phyloP scores from a whole-genome alignment of 2,113 vertebrate species.

The Strigops habroptila region DNA sequence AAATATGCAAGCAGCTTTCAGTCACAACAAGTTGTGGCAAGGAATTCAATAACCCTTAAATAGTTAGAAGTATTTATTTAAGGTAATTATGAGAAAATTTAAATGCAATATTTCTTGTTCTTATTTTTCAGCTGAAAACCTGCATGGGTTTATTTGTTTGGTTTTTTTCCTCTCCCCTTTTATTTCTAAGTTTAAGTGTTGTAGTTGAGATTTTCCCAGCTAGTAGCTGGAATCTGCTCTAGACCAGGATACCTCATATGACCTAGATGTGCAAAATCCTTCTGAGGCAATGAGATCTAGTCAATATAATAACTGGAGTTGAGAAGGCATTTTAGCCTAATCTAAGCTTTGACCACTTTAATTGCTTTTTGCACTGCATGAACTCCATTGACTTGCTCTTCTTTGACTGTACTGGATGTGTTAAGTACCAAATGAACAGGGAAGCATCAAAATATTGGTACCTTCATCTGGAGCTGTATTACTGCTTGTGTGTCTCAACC shows the following conservation, averaged over 20 bases:
- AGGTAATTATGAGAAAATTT: not conserved
- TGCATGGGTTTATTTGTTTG: not conserved
- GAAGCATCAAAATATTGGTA: not conserved
- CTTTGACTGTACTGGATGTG: fast-evolving
- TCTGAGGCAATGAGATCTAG: not conserved
- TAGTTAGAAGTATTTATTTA: not conserved
- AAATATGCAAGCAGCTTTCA: not conserved
- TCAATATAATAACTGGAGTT: not conserved
- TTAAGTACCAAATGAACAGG: not conserved
- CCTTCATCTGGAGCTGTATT: not conserved
- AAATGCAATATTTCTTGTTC: not conserved
- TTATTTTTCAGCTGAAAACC: not conserved
- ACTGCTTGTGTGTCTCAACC: not conserved
- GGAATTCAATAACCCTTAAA: not conserved
- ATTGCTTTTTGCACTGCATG: fast-evolving
- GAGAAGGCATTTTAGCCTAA: not conserved
- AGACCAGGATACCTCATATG: not conserved
- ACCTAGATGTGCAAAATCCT: not conserved
- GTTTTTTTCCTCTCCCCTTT: not conserved
- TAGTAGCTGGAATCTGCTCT: not conserved
- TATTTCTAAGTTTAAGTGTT: too few relatives aligned
- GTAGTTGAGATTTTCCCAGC: not conserved
- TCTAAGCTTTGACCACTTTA: not conserved
- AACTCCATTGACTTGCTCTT: fast-evolving
- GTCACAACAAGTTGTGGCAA: not conserved